Percentiles rank a stretch among this genome's conserved stretches.
phyloP scores from a whole-genome alignment of 2,797 vertebrate genomes.

The Enteromius fasciolatus region DNA sequence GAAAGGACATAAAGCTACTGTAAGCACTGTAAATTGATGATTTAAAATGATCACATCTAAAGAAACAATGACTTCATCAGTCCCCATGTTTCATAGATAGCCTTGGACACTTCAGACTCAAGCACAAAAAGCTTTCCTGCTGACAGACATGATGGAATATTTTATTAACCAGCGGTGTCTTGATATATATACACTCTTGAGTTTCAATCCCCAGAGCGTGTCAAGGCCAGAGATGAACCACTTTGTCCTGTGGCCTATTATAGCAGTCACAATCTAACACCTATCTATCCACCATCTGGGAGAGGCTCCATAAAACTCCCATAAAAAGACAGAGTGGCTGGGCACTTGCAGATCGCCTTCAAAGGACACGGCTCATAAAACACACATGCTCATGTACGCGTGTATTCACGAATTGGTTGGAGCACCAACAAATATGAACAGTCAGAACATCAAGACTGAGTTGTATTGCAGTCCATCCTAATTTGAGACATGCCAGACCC shows the following conservation, averaged over 20 bases:
- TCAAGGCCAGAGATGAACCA: conserved; percentile 55
- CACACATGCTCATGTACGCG: conserved; percentile 4
- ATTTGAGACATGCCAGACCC: conserved; percentile 39
- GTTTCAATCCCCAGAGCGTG: conserved; percentile 56
- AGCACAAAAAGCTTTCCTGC: conserved; percentile 34
- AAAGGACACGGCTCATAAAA: conserved; percentile 49
- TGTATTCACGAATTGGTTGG: conserved; percentile 46
- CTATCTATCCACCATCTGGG: conserved; percentile 54
- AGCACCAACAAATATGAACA: conserved; percentile 59
- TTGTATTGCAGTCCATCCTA: conserved; percentile 32
- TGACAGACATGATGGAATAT: conserved; percentile 57
- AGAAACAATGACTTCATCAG: conserved; percentile 32
- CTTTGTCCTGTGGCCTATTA: conserved; percentile 45
- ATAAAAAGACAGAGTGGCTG: conserved; percentile 61
- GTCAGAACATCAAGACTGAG: conserved; percentile 47
- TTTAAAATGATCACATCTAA: conserved; percentile 23
- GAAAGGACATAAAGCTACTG: conserved; percentile 4
- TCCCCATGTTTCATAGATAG: background rate
- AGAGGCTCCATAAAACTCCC: conserved; percentile 56
- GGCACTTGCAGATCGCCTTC: conserved; percentile 53
- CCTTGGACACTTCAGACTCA: conserved; percentile 36
- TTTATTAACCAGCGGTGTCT: conserved; percentile 57
- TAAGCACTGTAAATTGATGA: conserved; percentile 17
- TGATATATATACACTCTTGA: conserved; percentile 55
- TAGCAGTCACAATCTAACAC: conserved; percentile 54